A percentile compares a stretch with the other conserved stretches of the same genome.
Conservation (phyloP, 35 echinoderm and acorn worm genomes). For the Chiridota heheva region DNA sequence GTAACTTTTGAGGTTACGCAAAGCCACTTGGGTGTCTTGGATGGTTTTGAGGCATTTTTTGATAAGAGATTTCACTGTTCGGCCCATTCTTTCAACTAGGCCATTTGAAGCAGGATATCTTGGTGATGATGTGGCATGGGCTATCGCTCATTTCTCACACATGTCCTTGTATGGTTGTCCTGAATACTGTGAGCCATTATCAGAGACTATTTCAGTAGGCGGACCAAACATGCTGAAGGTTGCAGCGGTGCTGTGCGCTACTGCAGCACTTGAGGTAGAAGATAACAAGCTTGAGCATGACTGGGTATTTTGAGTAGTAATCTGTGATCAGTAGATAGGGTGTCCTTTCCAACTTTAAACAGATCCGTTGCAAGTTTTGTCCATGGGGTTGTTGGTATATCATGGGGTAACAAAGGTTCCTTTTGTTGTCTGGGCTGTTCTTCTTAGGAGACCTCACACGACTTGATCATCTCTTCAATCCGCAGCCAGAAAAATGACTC, state of each 20-base stretch:
- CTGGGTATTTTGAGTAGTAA: conserved; percentile 13
- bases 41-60: conserved; percentile 61
- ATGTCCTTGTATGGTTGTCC: conserved; percentile 46
- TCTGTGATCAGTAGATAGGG: conserved; percentile 36
- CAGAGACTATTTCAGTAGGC: conserved; percentile 50
- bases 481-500: conserved; percentile 55
- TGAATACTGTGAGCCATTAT: conserved; percentile 60
- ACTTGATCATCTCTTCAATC: conserved; percentile 10
- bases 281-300: conserved; percentile 10
- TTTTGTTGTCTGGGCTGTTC: conserved; percentile 28
- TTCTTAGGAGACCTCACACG: neutral
- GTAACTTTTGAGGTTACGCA: conserved; percentile 52
- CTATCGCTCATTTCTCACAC: conserved; percentile 51
- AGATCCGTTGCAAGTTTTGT: conserved; percentile 15
- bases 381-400: conserved; percentile 28
- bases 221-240: conserved; percentile 58
- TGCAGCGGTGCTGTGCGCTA: neutral
- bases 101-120: conserved; percentile 64
- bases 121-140: conserved; percentile 53
- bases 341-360: neutral
- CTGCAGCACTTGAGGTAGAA: neutral
- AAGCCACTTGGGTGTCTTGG: conserved; percentile 39
- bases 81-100: conserved; percentile 51
- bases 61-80: conserved; percentile 46
- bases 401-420: conserved; percentile 29